Base-by-base conservation (phyloP, 1,140 invertebrate species). In the Pseudoatta argentina region DNA sequence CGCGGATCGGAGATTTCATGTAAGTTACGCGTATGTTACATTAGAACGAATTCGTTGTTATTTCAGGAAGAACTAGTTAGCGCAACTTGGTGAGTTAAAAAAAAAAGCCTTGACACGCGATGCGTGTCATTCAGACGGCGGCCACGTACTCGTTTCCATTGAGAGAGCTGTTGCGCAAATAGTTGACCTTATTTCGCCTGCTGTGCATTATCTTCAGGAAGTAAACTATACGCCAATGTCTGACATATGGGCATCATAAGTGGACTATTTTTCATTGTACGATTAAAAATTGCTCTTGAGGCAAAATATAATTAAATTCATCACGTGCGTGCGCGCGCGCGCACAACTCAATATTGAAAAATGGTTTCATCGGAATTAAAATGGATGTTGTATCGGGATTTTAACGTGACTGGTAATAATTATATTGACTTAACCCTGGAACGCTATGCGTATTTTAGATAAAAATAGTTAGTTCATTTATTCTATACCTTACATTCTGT, bases 141-240 rank as follows among this genome's bases (percentile, higher is more conserved):
- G 69, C 79, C 73, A 85, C 76, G 86, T 87, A 83, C 88, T 69
- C 88, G 88, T 89, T 89, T 89, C 85, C 85, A 87, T 89, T 82
- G 67, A 55, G 88, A 73, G 85, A 73, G 85, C 71, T 89, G 69
- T 89, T 87, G 88, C 88, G 88, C 85, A 89, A 79, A 89, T 86
- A 66, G 61, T 87, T 89, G 88, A 89, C 88, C 88, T 67, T 67
- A 86, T 89, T 89, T 89, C 88, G 64, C 66, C 77, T 48, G 59
- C 27, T 77, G 67, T 51, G 73, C 77, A 75, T 87, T 87, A 89
- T 89, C 78, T 87, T 73, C 88, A 77, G 88, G 88, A 89, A 89
- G 77, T 66, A 73, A 86, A 77, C 61, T 44, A 44, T 71, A 30
- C 79, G 66, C 5, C 48, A 6, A 81, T 71, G 51, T 30, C 39